Base-by-base conservation (phyloP, 1,140 invertebrate species). In the Laodelphax striatellus region DNA sequence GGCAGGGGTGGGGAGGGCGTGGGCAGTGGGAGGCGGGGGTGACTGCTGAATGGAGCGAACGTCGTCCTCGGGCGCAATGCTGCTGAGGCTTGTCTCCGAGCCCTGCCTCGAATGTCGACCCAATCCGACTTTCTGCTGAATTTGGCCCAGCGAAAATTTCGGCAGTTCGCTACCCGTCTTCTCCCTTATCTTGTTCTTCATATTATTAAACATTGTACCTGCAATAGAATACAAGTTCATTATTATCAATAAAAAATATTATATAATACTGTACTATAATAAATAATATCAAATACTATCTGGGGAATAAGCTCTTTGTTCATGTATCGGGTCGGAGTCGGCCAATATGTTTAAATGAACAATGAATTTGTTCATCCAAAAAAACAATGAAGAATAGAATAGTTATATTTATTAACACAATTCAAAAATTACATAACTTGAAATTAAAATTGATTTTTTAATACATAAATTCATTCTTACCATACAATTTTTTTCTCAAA, bases 171-270 rank as follows among this genome's bases (percentile, higher is more conserved):
- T 83, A 50, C 84, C 85, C 28, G 84, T 86, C 73, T 86, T 84
- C 68, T 86, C 84, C 59, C 80, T 78, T 66, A 87, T 86, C 73
- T 86, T 86, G 69, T 85, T 86, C 69, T 86, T 87, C 65, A 72
- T 67, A 53, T 67, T 69, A 28, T 68, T 68, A 62, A 72, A 72
- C 71, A 72, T 72, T 38, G 59, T 69, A 53, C 41, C 44, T 46
- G 24, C 28, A 28, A 50, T 34, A 17, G 17, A 60, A 44, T 5
- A 16, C 2, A 28, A 28, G n/a, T 28, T 4, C 24, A 28, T 28
- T 6, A 28, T 6, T 28, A 28, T 16, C 42, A 10, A 38, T 56
- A 13, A 28, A 2, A 56, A 34, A 56, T 16, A n/a, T 2, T n/a
- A 28, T 28, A 28, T 6, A 28, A 4, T 6, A 28, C 24, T 28